phyloP scores from a whole-genome alignment of 2,888 invertebrate species.

The Oscheius onirici region DNA sequence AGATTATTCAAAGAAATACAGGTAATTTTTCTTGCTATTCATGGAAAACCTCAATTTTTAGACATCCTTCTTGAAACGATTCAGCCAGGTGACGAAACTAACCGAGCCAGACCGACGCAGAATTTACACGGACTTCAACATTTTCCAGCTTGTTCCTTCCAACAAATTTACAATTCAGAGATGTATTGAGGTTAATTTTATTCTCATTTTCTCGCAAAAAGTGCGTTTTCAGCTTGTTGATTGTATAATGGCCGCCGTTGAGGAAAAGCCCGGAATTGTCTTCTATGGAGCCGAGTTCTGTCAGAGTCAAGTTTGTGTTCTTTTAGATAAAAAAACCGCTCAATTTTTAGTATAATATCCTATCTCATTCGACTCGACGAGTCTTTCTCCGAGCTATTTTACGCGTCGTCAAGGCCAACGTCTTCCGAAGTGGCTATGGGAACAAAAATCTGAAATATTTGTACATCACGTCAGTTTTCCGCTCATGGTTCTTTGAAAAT shows the following conservation, averaged over 20 bases:
- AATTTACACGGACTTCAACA: background rate
- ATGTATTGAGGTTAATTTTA: background rate
- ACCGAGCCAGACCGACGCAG: background rate
- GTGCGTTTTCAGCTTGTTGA: background rate
- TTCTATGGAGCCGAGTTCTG: constrained; percentile 1
- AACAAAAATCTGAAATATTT: background rate
- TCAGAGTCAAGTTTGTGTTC: background rate
- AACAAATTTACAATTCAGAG: background rate
- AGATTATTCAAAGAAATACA: constrained; percentile 1
- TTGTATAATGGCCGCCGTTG: background rate
- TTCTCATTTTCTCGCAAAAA: background rate
- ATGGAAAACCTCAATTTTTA: background rate
- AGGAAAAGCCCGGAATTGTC: background rate
- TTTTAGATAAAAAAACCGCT: no score
- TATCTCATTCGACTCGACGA: background rate
- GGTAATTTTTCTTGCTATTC: background rate
- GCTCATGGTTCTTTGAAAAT: background rate
- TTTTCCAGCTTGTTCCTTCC: background rate
- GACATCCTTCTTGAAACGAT: background rate
- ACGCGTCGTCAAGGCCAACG: background rate
- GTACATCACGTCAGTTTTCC: background rate
- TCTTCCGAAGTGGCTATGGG: background rate
- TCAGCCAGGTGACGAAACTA: background rate
- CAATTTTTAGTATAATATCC: background rate
- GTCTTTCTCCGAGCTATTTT: background rate